Evolutionary conservation across 2,888 invertebrate genomes (phyloP), one percentile per base, ranked within the genome.

Genomic region (Tanytarsus gracilentus): DNA sequence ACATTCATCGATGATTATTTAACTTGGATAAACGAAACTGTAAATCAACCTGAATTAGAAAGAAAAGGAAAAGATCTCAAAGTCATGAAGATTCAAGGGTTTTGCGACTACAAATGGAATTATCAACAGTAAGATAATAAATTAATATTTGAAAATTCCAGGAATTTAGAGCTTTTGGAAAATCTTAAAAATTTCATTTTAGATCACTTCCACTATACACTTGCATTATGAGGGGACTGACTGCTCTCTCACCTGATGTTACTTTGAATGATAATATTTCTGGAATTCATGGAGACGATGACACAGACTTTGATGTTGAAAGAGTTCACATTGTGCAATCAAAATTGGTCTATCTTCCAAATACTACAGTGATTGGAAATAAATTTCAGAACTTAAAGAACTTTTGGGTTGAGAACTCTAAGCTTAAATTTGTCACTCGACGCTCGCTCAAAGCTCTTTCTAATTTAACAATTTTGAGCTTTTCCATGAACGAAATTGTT

Each of bases 61-160:
- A 23, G 33, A 2, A 33, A 44, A 7, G 44, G 21, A 21, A 44
- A 44, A 23, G 21, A 44, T 23, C 36, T 36, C 2, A 44, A 23
- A 44, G 9, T n/a, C 8, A 23, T 44, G 11, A 23, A 33, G n/a
- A 44, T 3, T 44, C 21, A 44, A 44, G 23, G 18, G 11, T 44
- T 44, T 44, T 44, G 44, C 5, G 44, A 44, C 23, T 44, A 44
- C 23, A 18, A 23, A 23, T 44, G 44, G 44, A 44, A 44, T 21
- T 44, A 44, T 23, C 21, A 44, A 44, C 44, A 44, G 44, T 33
- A 33, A 33, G 33, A 11, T 33, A 33, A 5, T 11, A 33, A 33
- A 5, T 33, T 33, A 29, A 29, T 7, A 9, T 29, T 29, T 6
- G 6, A 29, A 29, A 9, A 29, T 29, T 29, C 6, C 6, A 29